Base-by-base conservation (phyloP, 2,113 vertebrate species). In the Peucedramus taeniatus region DNA sequence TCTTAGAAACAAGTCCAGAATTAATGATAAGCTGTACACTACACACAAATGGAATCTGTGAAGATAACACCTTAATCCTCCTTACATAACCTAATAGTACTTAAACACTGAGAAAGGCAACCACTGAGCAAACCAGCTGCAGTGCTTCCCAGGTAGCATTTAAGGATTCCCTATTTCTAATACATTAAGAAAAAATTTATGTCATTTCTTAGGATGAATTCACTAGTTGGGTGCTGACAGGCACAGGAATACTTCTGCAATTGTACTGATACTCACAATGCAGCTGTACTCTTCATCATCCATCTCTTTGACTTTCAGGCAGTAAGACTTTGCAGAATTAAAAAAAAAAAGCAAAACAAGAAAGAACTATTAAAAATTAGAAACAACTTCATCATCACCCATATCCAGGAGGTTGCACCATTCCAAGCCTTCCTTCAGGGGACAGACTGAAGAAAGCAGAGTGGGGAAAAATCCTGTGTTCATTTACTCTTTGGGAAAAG, bases 221-320 rank as follows among this genome's bases (percentile, higher is more conserved):
- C 30, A 15, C 31, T 33, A 26, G 18, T 39, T n/a, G 50, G 33
- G 11, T 63, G 28, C 68, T 63, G 21, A 22, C 8, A 88, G 28
- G 47, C n/a, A 91, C 3, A 50, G 42, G 12, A 63, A 4, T 2
- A 2, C 9, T 79, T 81, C 30, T 72, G 33, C 42, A 60, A 5
- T 72, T 45, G 37, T 15, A 23, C 4, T 6, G 18, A 31, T 89
- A 99, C 99, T 99, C 96, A 99, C 99, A 10, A 99, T 99, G 96
- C 99, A 99, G 98, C 98, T 99, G 98, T 99, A 99, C 47, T 99
- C 99, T 92, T 99, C 99, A 79, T 99, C 99, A 30, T 99, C 99
- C 99, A 99, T 99, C 96, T 99, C 99, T 96, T 99, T 99, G 97
- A 99, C 99, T 97, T 99, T 99, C 96, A 99, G 97, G 96, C 99